Evolutionary conservation across 2,797 vertebrate species (phyloP), one percentile per base, ranked within the genome.

Genomic region (Poecilia wingei): DNA sequence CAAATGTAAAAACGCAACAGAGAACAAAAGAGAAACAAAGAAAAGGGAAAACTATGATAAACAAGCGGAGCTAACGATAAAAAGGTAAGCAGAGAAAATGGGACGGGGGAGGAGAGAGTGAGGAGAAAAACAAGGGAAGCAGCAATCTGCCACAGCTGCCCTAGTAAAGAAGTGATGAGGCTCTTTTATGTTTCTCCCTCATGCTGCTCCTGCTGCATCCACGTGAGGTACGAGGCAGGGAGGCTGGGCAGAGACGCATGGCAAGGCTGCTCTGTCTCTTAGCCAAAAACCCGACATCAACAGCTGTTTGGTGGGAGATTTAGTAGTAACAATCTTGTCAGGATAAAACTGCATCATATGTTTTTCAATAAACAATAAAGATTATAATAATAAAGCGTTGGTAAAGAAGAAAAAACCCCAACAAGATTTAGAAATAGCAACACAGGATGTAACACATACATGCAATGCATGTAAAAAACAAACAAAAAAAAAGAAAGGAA

Each of bases 181-280:
- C 80, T 82, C 71, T 83, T 89, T 86, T 79, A 77, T 20, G 0
- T 80, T 79, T 74, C 79, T 28, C 84, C 78, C 91, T 81, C 91
- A 91, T 86, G 91, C 77, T 80, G 73, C 82, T 82, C 81, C 80
- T 86, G 49, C 89, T 12, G 86, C 90, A 91, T 91, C 89, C 91
- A 93, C 88, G 89, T 94, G 91, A 91, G 89, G 36, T n/a, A 57
- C 31, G 69, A 45, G 71, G 75, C 71, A 47, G 78, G 68, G 76
- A 78, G 59, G 3, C 71, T 71, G 68, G 83, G 76, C 74, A 76
- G 79, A 70, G 83, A 55, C n/a, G 25, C 78, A 86, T 79, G 68
- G 76, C 46, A 77, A 75, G 59, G 2, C 71, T 68, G 68, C 61
- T 66, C 45, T 71, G 57, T 79, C 74, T 39, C 20, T 74, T 6